These are phyloP conservation scores for Ailurus styani DNA, from an alignment of 2,113 vertebrate species.

Conservation along the genomic window DNA sequence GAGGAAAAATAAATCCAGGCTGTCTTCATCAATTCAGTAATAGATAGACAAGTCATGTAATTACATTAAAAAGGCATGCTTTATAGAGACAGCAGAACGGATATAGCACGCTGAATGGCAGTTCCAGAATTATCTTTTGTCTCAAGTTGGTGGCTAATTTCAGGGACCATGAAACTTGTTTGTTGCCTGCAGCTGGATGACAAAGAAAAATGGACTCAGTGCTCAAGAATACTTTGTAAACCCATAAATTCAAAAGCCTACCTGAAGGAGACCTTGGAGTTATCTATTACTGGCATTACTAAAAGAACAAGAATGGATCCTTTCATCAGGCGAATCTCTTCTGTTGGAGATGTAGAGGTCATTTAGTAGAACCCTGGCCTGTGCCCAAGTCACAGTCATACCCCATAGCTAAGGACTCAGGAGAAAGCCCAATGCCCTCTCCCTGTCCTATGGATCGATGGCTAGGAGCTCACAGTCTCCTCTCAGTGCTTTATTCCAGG, in stretches of 20 bases:
- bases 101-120: slow-evolving; percentile 55
- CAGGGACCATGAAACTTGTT: slow-evolving; percentile 55
- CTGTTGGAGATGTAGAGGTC: not conserved
- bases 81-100: slow-evolving; percentile 56
- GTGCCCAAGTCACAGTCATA: not conserved
- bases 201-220: slow-evolving; percentile 50
- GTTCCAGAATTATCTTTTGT: slow-evolving; percentile 68
- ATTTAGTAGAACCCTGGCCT: not conserved
- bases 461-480: not conserved
- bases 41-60: slow-evolving; percentile 62
- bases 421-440: not conserved
- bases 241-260: not conserved
- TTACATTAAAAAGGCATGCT: slow-evolving; percentile 63
- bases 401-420: not conserved
- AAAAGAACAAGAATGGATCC: not conserved
- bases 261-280: slow-evolving; percentile 24
- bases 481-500: not conserved
- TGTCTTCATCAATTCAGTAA: slow-evolving; percentile 48
- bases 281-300: not conserved
- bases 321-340: not conserved
- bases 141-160: slow-evolving; percentile 66
- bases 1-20: slow-evolving; percentile 41
- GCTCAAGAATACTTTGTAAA: slow-evolving; percentile 40
- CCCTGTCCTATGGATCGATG: not conserved
- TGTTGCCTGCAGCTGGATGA: slow-evolving; percentile 47